Percentiles rank a stretch among this genome's conserved stretches.
phyloP scores from a whole-genome alignment of 1,140 invertebrate genomes.

The Drosophila hydei region DNA sequence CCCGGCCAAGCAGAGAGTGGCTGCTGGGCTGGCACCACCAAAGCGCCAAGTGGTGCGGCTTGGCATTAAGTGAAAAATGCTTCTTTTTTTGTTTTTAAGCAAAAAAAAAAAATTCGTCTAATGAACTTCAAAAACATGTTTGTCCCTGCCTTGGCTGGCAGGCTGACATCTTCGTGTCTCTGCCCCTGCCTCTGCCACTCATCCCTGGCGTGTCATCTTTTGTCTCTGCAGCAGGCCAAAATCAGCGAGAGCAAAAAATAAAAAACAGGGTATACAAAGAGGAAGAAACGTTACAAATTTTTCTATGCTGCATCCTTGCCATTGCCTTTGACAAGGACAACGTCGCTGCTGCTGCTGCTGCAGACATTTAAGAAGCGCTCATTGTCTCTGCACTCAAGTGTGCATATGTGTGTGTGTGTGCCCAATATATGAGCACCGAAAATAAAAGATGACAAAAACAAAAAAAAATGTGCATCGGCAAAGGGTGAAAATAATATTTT shows the following conservation, averaged over 20 bases:
- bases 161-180: slow-evolving; percentile 40
- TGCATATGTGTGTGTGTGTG: slow-evolving; percentile 27
- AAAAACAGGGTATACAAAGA: neutral
- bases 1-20: slow-evolving; percentile 33
- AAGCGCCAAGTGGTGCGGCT: slow-evolving; percentile 58
- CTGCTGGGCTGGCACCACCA: slow-evolving; percentile 20
- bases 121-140: slow-evolving; percentile 84
- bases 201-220: slow-evolving; percentile 73
- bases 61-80: slow-evolving; percentile 79
- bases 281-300: slow-evolving; percentile 55
- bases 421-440: slow-evolving; percentile 19
- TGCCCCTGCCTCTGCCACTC: slow-evolving; percentile 26
- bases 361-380: slow-evolving; percentile 82
- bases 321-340: slow-evolving; percentile 73
- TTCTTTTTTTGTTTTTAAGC: slow-evolving; percentile 47
- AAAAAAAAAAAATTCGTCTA: slow-evolving; percentile 65
- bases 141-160: slow-evolving; percentile 54
- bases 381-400: slow-evolving; percentile 64
- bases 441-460: neutral
- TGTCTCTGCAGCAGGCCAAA: slow-evolving; percentile 69
- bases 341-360: slow-evolving; percentile 60
- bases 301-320: slow-evolving; percentile 66
- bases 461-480: slow-evolving; percentile 35
- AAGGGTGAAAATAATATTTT: slow-evolving; percentile 45
- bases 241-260: slow-evolving; percentile 50